These are phyloP conservation scores for Typhlichthys subterraneus DNA, from an alignment of 2,797 vertebrate species.

Conservation along the genomic window DNA sequence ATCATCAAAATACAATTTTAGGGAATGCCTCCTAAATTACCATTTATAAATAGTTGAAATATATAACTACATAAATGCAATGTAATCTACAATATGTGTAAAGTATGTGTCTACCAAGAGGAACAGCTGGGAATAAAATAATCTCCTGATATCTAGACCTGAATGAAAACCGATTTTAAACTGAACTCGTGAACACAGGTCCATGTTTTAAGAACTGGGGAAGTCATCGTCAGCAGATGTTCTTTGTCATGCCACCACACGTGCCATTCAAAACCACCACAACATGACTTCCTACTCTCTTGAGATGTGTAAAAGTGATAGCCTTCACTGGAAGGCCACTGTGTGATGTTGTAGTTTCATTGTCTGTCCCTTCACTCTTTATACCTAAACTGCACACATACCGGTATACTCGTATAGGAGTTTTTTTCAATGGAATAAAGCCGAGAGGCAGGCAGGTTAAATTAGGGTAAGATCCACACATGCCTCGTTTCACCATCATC, in stretches of 20 bases:
- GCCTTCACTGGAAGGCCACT: constrained; percentile 48
- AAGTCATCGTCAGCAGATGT: constrained; percentile 21
- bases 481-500: constrained; percentile 16
- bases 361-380: constrained; percentile 13
- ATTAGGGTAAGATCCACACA: not conserved
- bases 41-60: no score
- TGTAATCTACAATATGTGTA: no score
- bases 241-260: not conserved
- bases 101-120: no score
- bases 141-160: no score
- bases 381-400: constrained; percentile 8
- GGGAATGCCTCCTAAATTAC: no score
- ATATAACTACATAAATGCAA: no score
- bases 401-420: no score
- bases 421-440: not conserved
- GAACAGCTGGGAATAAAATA: no score
- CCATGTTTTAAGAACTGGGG: constrained; percentile 7
- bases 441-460: not conserved
- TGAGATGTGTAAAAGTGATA: constrained; percentile 23
- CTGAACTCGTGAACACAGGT: constrained; percentile 20
- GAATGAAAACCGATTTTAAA: no score
- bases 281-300: not conserved
- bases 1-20: no score
- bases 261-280: not conserved
- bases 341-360: constrained; percentile 28